phyloP scores from a whole-genome alignment of 1,140 invertebrate species.

The Pogonomyrmex californicus region DNA sequence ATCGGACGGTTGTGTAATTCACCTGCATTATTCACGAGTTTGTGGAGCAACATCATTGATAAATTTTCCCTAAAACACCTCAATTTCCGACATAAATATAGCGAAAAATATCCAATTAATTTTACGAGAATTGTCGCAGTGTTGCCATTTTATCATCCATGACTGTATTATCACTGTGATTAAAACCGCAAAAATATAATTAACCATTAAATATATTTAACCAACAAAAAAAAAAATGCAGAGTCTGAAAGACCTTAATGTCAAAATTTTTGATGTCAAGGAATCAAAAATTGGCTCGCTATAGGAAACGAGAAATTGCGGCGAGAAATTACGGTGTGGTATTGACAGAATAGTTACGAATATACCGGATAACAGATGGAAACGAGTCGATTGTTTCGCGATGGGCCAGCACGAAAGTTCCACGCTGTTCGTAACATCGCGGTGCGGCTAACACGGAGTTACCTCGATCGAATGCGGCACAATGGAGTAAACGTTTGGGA shows the following conservation, averaged over 20 bases:
- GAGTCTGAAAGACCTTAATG: neutral
- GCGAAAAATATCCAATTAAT: conserved; percentile 8
- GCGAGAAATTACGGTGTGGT: conserved; percentile 62
- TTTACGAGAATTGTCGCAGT: neutral
- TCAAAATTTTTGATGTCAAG: neutral
- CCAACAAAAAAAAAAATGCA: neutral
- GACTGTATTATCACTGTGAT: neutral
- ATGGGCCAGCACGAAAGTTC: conserved; percentile 41
- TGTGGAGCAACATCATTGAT: conserved; percentile 25
- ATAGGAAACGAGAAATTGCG: conserved; percentile 60
- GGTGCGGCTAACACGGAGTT: conserved; percentile 13
- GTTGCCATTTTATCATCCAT: neutral
- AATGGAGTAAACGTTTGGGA: conserved; percentile 44
- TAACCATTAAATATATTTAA: no score
- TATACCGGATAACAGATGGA: conserved; percentile 64
- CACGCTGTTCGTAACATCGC: conserved; percentile 49
- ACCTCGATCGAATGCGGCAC: conserved; percentile 43
- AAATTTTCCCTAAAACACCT: conserved; percentile 20
- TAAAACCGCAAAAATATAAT: neutral
- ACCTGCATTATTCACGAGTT: conserved; percentile 49
- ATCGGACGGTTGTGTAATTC: conserved; percentile 52
- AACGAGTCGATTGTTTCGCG: conserved; percentile 47
- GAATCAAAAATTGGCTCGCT: conserved; percentile 47
- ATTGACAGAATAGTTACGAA: conserved; percentile 73
- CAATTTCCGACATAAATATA: conserved; percentile 7